Conservation (phyloP, 2,888 invertebrate species). For the Eretmocerus hayati region DNA sequence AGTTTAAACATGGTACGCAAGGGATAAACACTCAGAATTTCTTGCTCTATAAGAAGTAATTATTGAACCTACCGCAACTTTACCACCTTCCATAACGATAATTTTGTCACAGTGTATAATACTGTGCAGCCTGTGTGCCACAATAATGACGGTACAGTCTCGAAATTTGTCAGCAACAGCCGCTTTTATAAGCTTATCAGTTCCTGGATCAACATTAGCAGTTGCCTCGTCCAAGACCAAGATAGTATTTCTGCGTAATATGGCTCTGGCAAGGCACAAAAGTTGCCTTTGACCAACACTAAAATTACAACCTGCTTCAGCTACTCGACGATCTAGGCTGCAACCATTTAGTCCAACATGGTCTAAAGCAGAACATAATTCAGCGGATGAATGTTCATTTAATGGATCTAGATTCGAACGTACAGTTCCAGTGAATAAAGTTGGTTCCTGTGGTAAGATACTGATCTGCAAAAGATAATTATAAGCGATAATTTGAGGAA, state of each 20-base stretch:
- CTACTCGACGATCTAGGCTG: conserved; percentile 55
- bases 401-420: conserved; percentile 64
- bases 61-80: conserved; percentile 35
- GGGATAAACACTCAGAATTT: too few species aligned
- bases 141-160: conserved; percentile 53
- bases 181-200: conserved; percentile 52
- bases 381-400: conserved; percentile 47
- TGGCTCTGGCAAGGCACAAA: conserved; percentile 81
- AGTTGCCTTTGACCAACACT: conserved; percentile 90
- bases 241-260: conserved; percentile 77
- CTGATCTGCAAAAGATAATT: conserved; percentile 50
- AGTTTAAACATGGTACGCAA: too few species aligned
- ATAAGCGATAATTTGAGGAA: background rate
- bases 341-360: conserved; percentile 67
- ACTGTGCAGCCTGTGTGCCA: conserved; percentile 56
- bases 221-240: conserved; percentile 88
- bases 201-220: conserved; percentile 86
- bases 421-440: conserved; percentile 52
- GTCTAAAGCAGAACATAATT: conserved; percentile 50
- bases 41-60: background rate
- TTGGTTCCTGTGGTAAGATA: conserved; percentile 58
- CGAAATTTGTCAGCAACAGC: conserved; percentile 51
- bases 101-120: conserved; percentile 57
- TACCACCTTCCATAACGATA: conserved; percentile 52
- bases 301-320: conserved; percentile 75